Percentiles rank a stretch among this genome's conserved stretches.
phyloP scores from a whole-genome alignment of 2,888 invertebrate species.

The Mimachlamys varia region DNA sequence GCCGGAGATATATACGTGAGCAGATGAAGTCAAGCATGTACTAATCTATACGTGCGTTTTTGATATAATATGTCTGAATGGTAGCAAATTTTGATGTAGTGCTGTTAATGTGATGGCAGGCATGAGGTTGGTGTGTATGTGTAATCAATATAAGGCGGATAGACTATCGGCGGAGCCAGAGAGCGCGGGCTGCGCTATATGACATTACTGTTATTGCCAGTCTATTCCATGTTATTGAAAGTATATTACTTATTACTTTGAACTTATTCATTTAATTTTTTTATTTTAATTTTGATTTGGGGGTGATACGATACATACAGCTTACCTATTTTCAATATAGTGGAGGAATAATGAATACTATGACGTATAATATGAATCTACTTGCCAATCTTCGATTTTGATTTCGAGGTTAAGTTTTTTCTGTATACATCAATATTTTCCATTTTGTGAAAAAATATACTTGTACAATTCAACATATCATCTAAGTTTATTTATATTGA shows the following conservation, averaged over 20 bases:
- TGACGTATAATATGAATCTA: too few species aligned
- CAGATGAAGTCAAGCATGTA: not conserved
- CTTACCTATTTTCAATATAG: too few species aligned
- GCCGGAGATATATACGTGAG: not conserved
- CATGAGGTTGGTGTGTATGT: not conserved
- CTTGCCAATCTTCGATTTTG: too few species aligned
- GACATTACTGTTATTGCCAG: not conserved
- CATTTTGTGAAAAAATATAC: too few species aligned
- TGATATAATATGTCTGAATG: not conserved
- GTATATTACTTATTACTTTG: not conserved
- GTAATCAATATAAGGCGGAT: not conserved
- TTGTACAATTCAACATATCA: too few species aligned
- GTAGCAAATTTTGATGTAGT: not conserved
- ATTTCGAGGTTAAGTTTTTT: too few species aligned
- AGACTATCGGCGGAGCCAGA: not conserved
- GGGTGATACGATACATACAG: too few species aligned
- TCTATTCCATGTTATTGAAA: not conserved
- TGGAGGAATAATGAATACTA: too few species aligned
- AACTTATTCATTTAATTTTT: too few species aligned
- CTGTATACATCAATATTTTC: too few species aligned
- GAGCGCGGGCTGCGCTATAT: not conserved
- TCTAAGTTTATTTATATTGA: too few species aligned
- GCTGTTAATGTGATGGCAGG: constrained; percentile 6
- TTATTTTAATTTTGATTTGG: too few species aligned
- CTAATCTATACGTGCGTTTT: not conserved